Base-by-base conservation (phyloP, 2,113 vertebrate species). In the Peromyscus maniculatus region DNA sequence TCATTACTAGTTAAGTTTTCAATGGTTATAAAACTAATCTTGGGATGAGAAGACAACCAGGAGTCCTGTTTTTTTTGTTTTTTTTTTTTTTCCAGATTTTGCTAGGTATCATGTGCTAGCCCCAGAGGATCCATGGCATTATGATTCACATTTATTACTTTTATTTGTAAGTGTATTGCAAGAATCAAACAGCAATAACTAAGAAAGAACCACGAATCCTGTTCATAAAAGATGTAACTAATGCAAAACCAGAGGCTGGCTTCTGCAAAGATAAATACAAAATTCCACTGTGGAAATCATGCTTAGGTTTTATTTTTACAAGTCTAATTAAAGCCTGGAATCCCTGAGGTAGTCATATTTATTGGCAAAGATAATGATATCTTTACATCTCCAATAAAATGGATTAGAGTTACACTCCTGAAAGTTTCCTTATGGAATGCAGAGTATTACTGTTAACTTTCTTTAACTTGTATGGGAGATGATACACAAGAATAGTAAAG, bases 401-500 rank as follows among this genome's bases (percentile, higher is more conserved):
- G 33, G 49, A 13, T 66, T 91, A 62, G 95, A 55, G 52, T 93
- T 7, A 78, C 3, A 87, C 7, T 78, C 9, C 82, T 1, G 74
- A 82, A 49, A 96, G 0, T 0, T 87, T 88, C 4, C 4, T 92
- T 93, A 93, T 33, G 84, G 26, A 95, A 77, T 96, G 96, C 15
- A 87, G 96, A 96, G 4, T 8, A 5, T 77, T 78, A 95, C 84
- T 49, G 16, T 96, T 93, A 96, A 59, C 92, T 89, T 46, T 36
- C n/a, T 66, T 77, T 96, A 46, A 82, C 66, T 97, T 97, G 93
- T 91, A 91, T 77, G 82, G 74, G 82, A 96, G 43, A 95, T 1
- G 1, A 64, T 89, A 91, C 39, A 96, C 87, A 97, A 92, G 89
- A 98, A 84, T 3, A 96, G 55, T 66, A 92, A 16, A 95, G 17